phyloP scores from a whole-genome alignment of 1,140 invertebrate genomes.

The Zaprionus davidi region DNA sequence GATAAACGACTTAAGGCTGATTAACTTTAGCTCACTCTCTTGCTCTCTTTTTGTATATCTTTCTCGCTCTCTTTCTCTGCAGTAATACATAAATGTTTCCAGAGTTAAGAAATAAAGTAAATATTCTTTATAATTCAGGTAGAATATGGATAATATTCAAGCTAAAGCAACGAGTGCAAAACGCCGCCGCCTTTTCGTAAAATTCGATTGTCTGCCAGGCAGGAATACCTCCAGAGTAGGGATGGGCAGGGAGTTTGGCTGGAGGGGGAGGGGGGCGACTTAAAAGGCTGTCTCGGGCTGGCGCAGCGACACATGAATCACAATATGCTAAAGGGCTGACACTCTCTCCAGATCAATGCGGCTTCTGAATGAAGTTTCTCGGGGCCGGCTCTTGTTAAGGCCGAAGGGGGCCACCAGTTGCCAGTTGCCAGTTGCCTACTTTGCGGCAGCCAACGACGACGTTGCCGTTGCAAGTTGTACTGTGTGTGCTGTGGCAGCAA shows the following conservation, averaged over 20 bases:
- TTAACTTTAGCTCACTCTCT: no score
- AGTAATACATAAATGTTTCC: background rate
- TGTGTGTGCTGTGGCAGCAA: slow-evolving; percentile 25
- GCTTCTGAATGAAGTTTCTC: slow-evolving; percentile 75
- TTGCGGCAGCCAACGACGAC: slow-evolving; percentile 45
- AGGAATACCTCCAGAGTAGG: background rate
- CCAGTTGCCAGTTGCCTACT: slow-evolving; percentile 70
- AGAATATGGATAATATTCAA: slow-evolving; percentile 9
- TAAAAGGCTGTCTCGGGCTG: slow-evolving; percentile 66
- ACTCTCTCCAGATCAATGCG: slow-evolving; percentile 80
- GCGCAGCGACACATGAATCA: slow-evolving; percentile 80
- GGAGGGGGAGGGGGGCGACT: slow-evolving; percentile 8
- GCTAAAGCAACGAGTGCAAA: slow-evolving; percentile 10
- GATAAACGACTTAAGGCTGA: background rate
- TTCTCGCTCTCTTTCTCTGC: background rate
- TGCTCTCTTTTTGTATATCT: background rate
- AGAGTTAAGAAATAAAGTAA: background rate
- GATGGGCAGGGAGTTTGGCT: background rate
- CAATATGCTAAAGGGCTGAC: slow-evolving; percentile 82
- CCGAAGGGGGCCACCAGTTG: slow-evolving; percentile 16
- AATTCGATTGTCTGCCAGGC: slow-evolving; percentile 27
- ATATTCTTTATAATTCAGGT: slow-evolving; percentile 7
- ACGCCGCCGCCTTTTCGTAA: slow-evolving; percentile 43
- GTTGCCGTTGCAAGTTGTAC: slow-evolving; percentile 13
- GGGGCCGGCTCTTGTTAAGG: slow-evolving; percentile 71